Conservation (phyloP, 1,140 invertebrate species). For the Cyclina sinensis region DNA sequence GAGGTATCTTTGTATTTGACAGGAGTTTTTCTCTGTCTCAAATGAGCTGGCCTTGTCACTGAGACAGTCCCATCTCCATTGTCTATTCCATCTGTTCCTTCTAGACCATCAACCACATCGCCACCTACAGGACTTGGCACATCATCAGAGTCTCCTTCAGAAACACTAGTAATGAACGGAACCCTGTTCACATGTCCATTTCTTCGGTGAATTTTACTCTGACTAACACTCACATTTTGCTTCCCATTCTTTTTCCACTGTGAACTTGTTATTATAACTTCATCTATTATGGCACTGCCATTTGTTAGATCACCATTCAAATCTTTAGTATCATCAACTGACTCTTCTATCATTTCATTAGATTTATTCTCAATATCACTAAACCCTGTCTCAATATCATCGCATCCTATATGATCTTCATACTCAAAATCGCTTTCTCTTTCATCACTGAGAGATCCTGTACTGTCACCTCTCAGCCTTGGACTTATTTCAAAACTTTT, state of each 20-base stretch:
- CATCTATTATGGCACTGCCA: conserved; percentile 10
- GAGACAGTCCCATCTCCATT: conserved; percentile 58
- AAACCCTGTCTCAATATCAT: conserved; percentile 59
- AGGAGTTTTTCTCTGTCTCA: conserved; percentile 62
- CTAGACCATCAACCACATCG: conserved; percentile 51
- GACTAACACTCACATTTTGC: background rate
- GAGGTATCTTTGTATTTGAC: conserved; percentile 65
- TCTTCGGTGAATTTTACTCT: background rate
- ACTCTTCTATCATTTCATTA: conserved; percentile 13
- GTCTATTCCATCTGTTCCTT: conserved; percentile 41
- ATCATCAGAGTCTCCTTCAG: conserved; percentile 19
- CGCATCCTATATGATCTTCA: conserved; percentile 65
- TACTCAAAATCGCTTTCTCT: conserved; percentile 54
- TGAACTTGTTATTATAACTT: conserved; percentile 38
- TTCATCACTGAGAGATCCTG: conserved; percentile 61
- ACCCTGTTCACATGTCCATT: background rate
- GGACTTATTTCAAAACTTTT: conserved; percentile 47
- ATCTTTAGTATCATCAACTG: background rate
- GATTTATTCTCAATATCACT: conserved; percentile 49
- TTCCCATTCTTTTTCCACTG: conserved; percentile 42
- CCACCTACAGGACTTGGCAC: conserved; percentile 44
- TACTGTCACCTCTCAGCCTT: conserved; percentile 49
- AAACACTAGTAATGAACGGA: background rate
- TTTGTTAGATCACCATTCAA: background rate
- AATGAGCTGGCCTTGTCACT: conserved; percentile 22